Base-by-base conservation (phyloP, 2,113 vertebrate species). In the Panthera leo region DNA sequence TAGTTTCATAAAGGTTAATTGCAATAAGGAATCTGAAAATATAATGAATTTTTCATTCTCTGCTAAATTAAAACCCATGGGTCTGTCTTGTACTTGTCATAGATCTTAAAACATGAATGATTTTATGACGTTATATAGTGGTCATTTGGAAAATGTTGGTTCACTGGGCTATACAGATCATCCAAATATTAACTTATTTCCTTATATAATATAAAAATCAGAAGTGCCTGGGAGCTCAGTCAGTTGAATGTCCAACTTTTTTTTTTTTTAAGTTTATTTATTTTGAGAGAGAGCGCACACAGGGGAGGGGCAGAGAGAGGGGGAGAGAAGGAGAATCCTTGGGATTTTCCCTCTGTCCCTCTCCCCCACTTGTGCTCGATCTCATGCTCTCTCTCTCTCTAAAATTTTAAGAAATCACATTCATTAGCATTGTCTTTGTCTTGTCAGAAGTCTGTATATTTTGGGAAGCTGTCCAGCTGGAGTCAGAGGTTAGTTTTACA, bases 11-110 rank as follows among this genome's bases (percentile, higher is more conserved):
- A 78, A 83, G 12, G 42, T 80, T 92, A 39, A n/a, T 80, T 75
- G 23, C 9, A 42, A 1, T 73, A 82, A 91, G 39, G 65, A 70
- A 45, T 89, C 34, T 39, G 55, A 92, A 89, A 83, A 51, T 39
- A 51, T 80, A 48, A 25, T 63, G 27, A 91, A 45, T 42, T 79
- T 79, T 67, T 88, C 19, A 48, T 67, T 94, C 78, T 85, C 21
- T 85, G 13, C 73, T 65, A 51, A 39, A 36, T 78, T 91, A 27
- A 92, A 93, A 87, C 39, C 31, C 21, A 9, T 23, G 76, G 39
- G n/a, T 89, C 82, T 95, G 1, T 90, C 55, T 88, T 85, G 21
- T 58, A 53, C 31, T 96, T 92, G 48, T 36, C 95, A n/a, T 68
- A 29, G 36, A n/a, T 92, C 53, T 82, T 67, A 80, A 94, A 91